Conservation (phyloP, 2,888 invertebrate genomes). For the Hypena proboscidalis region DNA sequence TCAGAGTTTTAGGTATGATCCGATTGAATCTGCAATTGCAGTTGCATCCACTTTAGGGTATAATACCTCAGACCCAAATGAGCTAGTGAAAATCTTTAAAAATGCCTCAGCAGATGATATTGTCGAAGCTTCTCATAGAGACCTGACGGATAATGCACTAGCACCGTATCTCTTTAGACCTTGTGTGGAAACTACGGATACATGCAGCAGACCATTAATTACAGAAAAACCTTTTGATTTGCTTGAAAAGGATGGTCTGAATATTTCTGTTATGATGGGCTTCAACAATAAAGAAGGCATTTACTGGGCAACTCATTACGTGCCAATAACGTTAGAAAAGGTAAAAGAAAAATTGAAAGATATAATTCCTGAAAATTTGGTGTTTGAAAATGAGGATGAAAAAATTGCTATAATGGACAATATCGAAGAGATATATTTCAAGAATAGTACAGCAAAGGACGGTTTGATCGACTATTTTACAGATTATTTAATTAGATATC, state of each 20-base stretch:
- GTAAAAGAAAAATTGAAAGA: constrained; percentile 31
- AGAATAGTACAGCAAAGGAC: constrained; percentile 24
- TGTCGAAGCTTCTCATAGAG: constrained; percentile 34
- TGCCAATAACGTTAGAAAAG: constrained; percentile 26
- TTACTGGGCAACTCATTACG: constrained; percentile 41
- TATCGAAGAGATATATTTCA: constrained; percentile 46
- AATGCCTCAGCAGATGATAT: constrained; percentile 45
- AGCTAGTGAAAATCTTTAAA: constrained; percentile 47
- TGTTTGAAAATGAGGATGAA: constrained; percentile 32
- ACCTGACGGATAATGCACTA: constrained; percentile 36
- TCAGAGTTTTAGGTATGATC: constrained; percentile 40
- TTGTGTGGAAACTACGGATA: constrained; percentile 39
- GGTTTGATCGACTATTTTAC: constrained; percentile 50
- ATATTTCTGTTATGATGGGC: constrained; percentile 48
- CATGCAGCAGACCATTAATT: constrained; percentile 32
- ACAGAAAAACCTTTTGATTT: constrained; percentile 37
- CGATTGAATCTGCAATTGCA: constrained; percentile 37
- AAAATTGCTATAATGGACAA: constrained; percentile 32
- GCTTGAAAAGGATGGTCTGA: constrained; percentile 26
- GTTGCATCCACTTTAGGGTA: constrained; percentile 46
- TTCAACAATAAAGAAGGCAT: constrained; percentile 56
- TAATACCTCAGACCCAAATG: constrained; percentile 40
- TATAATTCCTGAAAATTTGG: constrained; percentile 43
- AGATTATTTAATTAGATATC: constrained; percentile 45
- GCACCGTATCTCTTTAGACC: constrained; percentile 42